Percentiles rank a stretch among this genome's conserved stretches.
phyloP scores from a whole-genome alignment of 1,140 invertebrate species.

The Calliphora vicina region DNA sequence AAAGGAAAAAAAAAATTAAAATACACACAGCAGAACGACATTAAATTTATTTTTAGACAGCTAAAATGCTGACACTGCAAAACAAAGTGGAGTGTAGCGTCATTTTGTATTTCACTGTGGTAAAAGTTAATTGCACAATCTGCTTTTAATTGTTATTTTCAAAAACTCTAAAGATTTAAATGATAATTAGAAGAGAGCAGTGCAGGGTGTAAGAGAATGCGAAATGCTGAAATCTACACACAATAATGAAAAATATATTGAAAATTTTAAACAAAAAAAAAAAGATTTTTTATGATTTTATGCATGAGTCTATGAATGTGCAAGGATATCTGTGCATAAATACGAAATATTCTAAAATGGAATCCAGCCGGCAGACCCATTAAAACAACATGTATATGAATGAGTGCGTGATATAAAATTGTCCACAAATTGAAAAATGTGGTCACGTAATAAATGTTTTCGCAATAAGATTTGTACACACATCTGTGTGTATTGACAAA shows the following conservation, averaged over 20 bases:
- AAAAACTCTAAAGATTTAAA: constrained; percentile 9
- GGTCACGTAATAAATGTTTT: constrained; percentile 13
- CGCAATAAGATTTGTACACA: background rate
- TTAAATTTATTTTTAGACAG: background rate
- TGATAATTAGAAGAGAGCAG: background rate
- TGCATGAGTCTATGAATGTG: background rate
- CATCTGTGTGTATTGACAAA: background rate
- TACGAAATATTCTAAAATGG: background rate
- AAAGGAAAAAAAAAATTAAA: background rate
- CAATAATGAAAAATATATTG: background rate
- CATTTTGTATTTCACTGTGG: background rate
- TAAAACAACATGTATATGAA: background rate
- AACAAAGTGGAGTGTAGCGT: background rate
- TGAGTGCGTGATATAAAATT: background rate
- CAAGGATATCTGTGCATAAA: background rate
- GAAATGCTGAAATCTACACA: background rate
- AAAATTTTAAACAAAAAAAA: too few relatives aligned
- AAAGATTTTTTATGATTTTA: too few relatives aligned
- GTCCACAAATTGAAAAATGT: background rate
- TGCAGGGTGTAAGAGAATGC: background rate
- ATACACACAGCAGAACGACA: too few relatives aligned
- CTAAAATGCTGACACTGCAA: background rate
- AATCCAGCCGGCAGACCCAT: background rate
- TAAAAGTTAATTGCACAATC: constrained; percentile 9
- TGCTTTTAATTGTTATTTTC: constrained; percentile 5